phyloP scores from a whole-genome alignment of 1,140 invertebrate species.

The Cheumatopsyche charites region DNA sequence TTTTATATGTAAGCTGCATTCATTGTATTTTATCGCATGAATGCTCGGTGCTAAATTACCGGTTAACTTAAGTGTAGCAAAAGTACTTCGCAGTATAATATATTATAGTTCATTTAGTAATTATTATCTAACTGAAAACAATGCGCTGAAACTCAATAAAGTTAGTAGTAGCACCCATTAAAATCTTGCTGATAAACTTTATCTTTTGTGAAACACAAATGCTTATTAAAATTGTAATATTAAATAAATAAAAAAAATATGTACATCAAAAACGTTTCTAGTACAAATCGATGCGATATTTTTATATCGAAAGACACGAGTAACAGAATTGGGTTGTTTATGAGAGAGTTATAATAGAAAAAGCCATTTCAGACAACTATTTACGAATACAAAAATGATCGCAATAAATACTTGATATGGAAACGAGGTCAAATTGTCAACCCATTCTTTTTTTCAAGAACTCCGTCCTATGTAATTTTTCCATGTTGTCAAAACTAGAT shows the following conservation, averaged over 20 bases:
- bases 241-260: not conserved
- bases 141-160: too few species aligned
- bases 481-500: too few species aligned
- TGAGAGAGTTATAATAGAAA: not conserved
- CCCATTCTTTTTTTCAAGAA: not conserved
- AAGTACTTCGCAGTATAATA: too few species aligned
- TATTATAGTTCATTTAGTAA: too few species aligned
- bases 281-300: not conserved
- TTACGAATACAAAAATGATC: conserved; percentile 2
- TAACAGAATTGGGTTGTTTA: not conserved
- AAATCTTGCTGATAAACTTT: too few species aligned
- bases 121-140: too few species aligned
- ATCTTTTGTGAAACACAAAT: not conserved
- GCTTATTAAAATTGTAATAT: not conserved
- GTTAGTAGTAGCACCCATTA: too few species aligned
- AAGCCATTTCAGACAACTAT: not conserved
- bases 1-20: too few species aligned
- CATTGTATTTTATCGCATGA: too few species aligned
- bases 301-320: not conserved
- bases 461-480: too few species aligned
- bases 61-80: too few species aligned
- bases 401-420: not conserved
- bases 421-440: conserved; percentile 3
- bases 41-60: too few species aligned
- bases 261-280: not conserved